Evolutionary conservation across 2,888 invertebrate species (phyloP).

Genomic region (Heteropelma amictum): DNA sequence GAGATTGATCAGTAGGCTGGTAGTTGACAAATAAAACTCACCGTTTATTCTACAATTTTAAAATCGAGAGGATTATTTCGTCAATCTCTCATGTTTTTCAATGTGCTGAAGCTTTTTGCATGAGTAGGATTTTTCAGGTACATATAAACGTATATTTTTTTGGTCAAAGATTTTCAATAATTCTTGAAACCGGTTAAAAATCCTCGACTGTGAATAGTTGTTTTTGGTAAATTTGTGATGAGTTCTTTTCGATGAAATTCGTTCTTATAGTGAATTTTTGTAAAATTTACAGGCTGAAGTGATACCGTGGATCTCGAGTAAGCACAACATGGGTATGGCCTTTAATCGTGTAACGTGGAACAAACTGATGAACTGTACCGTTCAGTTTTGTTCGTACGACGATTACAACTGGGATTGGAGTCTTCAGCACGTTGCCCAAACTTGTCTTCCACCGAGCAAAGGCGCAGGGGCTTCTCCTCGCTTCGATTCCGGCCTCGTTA

Average conservation of each 20-base stretch:
- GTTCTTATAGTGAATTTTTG: conserved; percentile 14
- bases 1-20: neutral
- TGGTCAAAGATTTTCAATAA: neutral
- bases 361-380: conserved; percentile 87
- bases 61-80: neutral
- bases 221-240: neutral
- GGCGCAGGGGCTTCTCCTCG: conserved; percentile 78
- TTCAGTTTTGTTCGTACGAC: conserved; percentile 96
- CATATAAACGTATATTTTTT: neutral
- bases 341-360: conserved; percentile 94
- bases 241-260: neutral
- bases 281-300: conserved; percentile 86
- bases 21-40: no score
- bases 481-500: conserved; percentile 82
- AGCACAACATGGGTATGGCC: conserved; percentile 99
- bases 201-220: neutral
- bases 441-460: conserved; percentile 83
- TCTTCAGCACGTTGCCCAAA: conserved; percentile 92
- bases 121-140: conserved; percentile 1
- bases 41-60: no score
- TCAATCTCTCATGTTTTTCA: neutral
- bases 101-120: conserved; percentile 13
- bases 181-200: no score
- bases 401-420: conserved; percentile 99
- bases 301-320: conserved; percentile 96